Percentiles rank a stretch among this genome's conserved stretches.
Conservation (phyloP, 2,888 invertebrate genomes). For the Drosophila pseudotakahashii region DNA sequence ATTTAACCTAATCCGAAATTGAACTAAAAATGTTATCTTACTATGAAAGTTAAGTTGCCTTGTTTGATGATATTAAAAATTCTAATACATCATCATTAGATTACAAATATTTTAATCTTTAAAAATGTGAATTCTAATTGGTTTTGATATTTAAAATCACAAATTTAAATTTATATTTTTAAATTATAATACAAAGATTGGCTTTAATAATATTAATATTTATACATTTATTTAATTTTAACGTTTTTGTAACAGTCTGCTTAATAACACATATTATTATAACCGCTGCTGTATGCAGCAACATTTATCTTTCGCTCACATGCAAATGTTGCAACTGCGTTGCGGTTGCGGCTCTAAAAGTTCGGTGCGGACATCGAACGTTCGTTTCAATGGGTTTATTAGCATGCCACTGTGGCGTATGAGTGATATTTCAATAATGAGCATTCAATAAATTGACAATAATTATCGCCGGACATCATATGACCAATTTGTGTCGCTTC, state of each 20-base stretch:
- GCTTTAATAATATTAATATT: too few species aligned
- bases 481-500: constrained; percentile 36
- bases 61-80: too few species aligned
- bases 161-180: too few species aligned
- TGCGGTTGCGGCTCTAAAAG: constrained; percentile 62
- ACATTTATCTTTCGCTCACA: constrained; percentile 8
- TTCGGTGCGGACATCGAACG: constrained; percentile 32
- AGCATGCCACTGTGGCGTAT: constrained; percentile 51
- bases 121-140: too few species aligned
- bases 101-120: too few species aligned
- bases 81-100: too few species aligned
- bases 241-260: too few species aligned
- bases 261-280: background rate
- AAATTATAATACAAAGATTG: too few species aligned
- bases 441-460: constrained; percentile 44
- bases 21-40: too few species aligned
- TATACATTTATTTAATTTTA: too few species aligned
- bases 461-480: constrained; percentile 46
- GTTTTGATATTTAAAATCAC: too few species aligned
- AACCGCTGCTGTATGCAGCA: background rate
- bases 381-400: constrained; percentile 65
- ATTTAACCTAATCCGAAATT: background rate
- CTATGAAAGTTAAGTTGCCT: too few species aligned
- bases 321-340: constrained; percentile 28
- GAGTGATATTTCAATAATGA: constrained; percentile 60